phyloP scores from a whole-genome alignment of 2,888 invertebrate species.

The Heterodera filipjevi region DNA sequence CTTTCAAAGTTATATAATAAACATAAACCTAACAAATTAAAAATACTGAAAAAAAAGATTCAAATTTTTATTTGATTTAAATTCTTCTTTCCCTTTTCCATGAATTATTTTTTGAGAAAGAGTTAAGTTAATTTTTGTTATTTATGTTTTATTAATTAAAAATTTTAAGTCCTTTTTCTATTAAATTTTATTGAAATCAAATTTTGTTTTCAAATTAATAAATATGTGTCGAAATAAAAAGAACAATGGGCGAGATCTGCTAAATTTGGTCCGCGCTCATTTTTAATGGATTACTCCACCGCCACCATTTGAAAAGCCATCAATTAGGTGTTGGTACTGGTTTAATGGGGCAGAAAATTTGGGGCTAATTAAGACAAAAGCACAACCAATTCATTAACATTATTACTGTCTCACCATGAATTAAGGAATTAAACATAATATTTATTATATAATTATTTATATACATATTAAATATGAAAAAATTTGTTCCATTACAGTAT shows the following conservation, averaged over 20 bases:
- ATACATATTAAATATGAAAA: not conserved
- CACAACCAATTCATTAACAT: not conserved
- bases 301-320: not conserved
- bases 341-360: constrained; percentile 10
- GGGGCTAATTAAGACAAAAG: not conserved
- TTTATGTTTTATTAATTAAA: too few relatives aligned
- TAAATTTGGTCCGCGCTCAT: not conserved
- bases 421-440: not conserved
- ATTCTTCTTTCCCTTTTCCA: too few relatives aligned
- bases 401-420: not conserved
- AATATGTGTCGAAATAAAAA: not conserved
- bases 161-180: too few relatives aligned
- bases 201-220: too few relatives aligned
- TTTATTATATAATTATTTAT: not conserved
- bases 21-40: too few relatives aligned
- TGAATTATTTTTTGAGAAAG: too few relatives aligned
- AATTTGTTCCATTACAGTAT: not conserved
- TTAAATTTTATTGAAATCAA: too few relatives aligned
- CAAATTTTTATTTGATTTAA: too few relatives aligned
- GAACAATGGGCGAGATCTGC: not conserved
- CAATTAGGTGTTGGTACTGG: not conserved
- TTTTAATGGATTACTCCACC: not conserved
- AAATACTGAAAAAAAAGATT: too few relatives aligned
- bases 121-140: too few relatives aligned
- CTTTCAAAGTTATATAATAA: too few relatives aligned